Conservation (phyloP, 2,888 invertebrate genomes). For the Palloptera scutellata region DNA sequence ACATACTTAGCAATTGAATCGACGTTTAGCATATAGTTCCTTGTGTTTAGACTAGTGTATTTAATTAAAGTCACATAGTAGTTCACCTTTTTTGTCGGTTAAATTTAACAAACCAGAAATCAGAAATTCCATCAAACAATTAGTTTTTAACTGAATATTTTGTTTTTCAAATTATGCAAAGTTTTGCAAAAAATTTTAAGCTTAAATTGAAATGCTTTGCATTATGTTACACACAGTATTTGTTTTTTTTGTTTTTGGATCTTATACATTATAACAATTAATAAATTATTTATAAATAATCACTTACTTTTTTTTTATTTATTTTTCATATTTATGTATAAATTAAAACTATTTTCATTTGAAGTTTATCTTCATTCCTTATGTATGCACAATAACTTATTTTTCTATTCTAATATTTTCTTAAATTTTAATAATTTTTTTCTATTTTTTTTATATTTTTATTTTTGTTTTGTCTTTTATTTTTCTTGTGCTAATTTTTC, state of each 20-base stretch:
- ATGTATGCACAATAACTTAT: constrained; percentile 24
- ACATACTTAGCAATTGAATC: no score
- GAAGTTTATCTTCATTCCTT: constrained; percentile 34
- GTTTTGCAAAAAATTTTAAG: constrained; percentile 25
- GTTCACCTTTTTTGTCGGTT: no score
- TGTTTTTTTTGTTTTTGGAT: not conserved
- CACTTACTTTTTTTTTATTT: not conserved
- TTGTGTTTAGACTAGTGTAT: no score
- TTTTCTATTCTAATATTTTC: constrained; percentile 32
- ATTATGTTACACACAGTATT: constrained; percentile 27
- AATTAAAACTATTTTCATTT: constrained; percentile 25
- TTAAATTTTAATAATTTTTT: constrained; percentile 9
- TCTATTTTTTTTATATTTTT: constrained; percentile 2
- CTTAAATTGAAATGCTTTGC: constrained; percentile 50
- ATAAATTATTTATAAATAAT: constrained; percentile 13
- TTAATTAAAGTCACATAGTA: no score
- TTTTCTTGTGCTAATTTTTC: constrained; percentile 13
- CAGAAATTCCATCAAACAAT: not conserved
- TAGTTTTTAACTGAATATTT: not conserved
- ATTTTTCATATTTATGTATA: constrained; percentile 1
- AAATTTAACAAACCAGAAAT: no score
- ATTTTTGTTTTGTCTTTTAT: constrained; percentile 21
- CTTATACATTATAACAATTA: constrained; percentile 29
- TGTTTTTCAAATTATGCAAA: not conserved
- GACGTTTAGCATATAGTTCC: no score